Base-by-base conservation (phyloP, 2,888 invertebrate genomes). In the Odontocolon sp. region DNA sequence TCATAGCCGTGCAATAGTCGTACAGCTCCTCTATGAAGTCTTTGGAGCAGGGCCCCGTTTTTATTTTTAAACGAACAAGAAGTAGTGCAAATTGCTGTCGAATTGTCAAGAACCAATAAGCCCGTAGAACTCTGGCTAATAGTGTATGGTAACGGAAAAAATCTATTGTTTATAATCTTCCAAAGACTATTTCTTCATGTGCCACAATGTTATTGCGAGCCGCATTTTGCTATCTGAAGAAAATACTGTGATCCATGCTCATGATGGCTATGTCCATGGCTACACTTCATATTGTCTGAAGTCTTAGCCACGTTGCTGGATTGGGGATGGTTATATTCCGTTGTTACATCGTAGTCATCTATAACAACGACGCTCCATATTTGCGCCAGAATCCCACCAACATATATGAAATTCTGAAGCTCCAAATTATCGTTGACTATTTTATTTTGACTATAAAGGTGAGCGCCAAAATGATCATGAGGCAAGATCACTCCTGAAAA, bases 391-490 rank as follows among this genome's bases (percentile, higher is more conserved):
- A 78, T 80, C 75, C 87, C 75, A 9, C 87, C 88, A 18, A 88
- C 88, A 56, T 81, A 70, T 38, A 79, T 68, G 70, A 90, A 90
- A 79, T 90, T 89, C 67, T 80, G 33, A 57, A 70, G 72, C 78
- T 90, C 89, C 36, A 88, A 74, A 2, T 88, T 79, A 16, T 74
- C 18, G 68, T 90, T 86, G 61, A 86, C 79, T 1, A 86, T 88
- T 68, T 79, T 80, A 3, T 85, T 84, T 57, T 71, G 57, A 21
- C 38, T 61, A 74, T 88, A 79, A 3, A 89, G 69, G 81, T 89
- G 87, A 28, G 79, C 73, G 3, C 87, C 87, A 67, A 69, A 88
- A 52, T 81, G 67, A 40, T 89, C 85, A 77, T 87, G 81, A n/a
- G 85, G 84, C 33, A 90, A 78, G 54, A 89, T 83, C 4, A 87